Percentiles rank a stretch among this genome's conserved stretches.
Conservation (phyloP, 2,797 vertebrate genomes). For the Notoglanidium macrostoma region DNA sequence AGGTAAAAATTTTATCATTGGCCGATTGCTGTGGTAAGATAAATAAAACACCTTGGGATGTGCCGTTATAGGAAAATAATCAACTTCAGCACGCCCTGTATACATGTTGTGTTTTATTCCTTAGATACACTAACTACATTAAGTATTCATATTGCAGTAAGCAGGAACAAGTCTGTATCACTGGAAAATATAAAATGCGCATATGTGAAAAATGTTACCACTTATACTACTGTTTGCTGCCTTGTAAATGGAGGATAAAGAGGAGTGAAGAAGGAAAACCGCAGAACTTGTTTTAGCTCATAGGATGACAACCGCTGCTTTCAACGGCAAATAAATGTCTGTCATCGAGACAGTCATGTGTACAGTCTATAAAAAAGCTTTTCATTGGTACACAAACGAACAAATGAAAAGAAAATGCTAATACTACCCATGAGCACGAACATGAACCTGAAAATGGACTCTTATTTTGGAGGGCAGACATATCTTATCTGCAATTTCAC, state of each 20-base stretch:
- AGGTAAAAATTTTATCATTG: not conserved
- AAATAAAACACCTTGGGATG: not conserved
- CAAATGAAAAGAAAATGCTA: not conserved
- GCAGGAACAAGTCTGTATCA: not conserved
- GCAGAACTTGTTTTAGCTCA: not conserved
- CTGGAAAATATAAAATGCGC: not conserved
- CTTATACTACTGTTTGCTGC: not conserved
- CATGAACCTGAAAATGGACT: not conserved
- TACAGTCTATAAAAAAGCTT: not conserved
- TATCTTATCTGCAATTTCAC: slow-evolving; percentile 14
- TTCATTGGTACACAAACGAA: slow-evolving; percentile 13
- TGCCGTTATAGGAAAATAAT: not conserved
- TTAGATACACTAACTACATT: not conserved
- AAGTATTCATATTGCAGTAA: not conserved
- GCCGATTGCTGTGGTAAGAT: not conserved
- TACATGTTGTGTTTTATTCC: not conserved
- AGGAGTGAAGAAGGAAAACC: no score
- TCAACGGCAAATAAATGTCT: slow-evolving; percentile 11
- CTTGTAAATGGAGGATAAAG: not conserved
- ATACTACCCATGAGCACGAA: not conserved
- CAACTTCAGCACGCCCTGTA: not conserved
- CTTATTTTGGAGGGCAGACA: slow-evolving; percentile 4
- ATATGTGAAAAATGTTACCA: not conserved
- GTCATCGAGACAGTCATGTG: slow-evolving; percentile 4
- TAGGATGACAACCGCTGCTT: not conserved